phyloP scores from a whole-genome alignment of 2,797 vertebrate species.

The Girardinus metallicus region DNA sequence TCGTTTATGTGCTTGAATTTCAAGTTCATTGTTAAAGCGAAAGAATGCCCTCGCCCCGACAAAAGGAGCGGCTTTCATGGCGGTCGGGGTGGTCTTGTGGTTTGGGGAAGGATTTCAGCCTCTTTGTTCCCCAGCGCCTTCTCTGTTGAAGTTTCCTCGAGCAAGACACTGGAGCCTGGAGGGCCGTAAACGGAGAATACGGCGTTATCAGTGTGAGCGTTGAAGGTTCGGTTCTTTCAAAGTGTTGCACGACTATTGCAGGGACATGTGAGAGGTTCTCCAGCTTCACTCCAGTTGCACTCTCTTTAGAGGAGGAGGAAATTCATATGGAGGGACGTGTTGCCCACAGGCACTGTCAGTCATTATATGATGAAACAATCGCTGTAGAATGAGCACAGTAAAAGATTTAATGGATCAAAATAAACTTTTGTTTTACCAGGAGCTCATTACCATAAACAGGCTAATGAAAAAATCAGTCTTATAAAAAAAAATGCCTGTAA shows the following conservation, averaged over 20 bases:
- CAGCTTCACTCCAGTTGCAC: slow-evolving; percentile 18
- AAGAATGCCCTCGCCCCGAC: slow-evolving; percentile 31
- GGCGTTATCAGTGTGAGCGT: slow-evolving; percentile 3
- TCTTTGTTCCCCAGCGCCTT: slow-evolving; percentile 43
- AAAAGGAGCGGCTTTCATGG: slow-evolving; percentile 31
- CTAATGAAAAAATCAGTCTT: slow-evolving; percentile 26
- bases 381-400: slow-evolving; percentile 40
- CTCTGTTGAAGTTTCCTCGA: slow-evolving; percentile 32
- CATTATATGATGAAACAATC: slow-evolving; percentile 58
- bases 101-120: slow-evolving; percentile 29
- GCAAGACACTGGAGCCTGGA: slow-evolving; percentile 11
- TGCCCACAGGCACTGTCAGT: slow-evolving; percentile 48
- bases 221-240: slow-evolving; percentile 41
- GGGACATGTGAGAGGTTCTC: slow-evolving; percentile 25
- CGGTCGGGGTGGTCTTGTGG: slow-evolving; percentile 57
- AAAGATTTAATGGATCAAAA: slow-evolving; percentile 51
- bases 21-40: slow-evolving; percentile 41
- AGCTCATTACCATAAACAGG: slow-evolving; percentile 22
- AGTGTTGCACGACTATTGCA: slow-evolving; percentile 62
- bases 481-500: slow-evolving; percentile 27
- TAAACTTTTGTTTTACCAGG: slow-evolving; percentile 44
- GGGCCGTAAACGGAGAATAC: neutral
- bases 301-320: slow-evolving; percentile 26
- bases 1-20: slow-evolving; percentile 26
- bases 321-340: slow-evolving; percentile 54